Conservation (phyloP, 2,888 invertebrate genomes). For the Lepidonotus clava region DNA sequence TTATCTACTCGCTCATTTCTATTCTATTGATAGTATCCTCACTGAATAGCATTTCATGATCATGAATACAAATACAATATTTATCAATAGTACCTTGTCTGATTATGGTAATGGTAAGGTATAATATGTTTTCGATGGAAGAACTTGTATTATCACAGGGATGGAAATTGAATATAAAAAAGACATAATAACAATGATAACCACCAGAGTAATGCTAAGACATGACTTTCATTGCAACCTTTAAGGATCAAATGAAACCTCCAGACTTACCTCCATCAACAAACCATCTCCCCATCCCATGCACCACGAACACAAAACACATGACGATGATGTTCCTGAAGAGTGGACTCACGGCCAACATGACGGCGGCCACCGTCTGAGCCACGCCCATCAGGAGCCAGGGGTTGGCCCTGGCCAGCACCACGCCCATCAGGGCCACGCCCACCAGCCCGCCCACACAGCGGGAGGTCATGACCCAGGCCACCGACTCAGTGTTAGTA, state of each 20-base stretch:
- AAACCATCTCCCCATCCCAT: conserved; percentile 13
- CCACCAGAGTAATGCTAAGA: no score
- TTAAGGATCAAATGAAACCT: no score
- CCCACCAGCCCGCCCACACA: conserved; percentile 13
- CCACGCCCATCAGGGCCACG: not conserved
- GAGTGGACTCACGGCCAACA: not conserved
- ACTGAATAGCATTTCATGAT: no score
- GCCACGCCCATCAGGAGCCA: conserved; percentile 27
- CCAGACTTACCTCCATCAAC: conserved; percentile 18
- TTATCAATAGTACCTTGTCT: no score
- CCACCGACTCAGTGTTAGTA: conserved; percentile 19
- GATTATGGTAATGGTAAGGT: no score
- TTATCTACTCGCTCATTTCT: no score
- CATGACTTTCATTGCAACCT: no score
- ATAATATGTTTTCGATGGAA: not conserved
- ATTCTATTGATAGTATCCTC: no score
- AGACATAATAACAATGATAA: no score
- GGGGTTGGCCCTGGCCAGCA: conserved; percentile 16
- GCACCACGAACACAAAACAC: not conserved
- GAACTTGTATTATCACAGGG: no score
- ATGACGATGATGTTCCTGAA: conserved; percentile 24
- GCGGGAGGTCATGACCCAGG: not conserved
- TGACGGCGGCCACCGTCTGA: not conserved
- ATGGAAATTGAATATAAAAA: no score
- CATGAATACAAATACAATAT: no score